A percentile compares a stretch with the other conserved stretches of the same genome.
These are phyloP conservation scores for Hippopotamus amphibius DNA, from an alignment of 2,113 vertebrate species.

Conservation along the genomic window DNA sequence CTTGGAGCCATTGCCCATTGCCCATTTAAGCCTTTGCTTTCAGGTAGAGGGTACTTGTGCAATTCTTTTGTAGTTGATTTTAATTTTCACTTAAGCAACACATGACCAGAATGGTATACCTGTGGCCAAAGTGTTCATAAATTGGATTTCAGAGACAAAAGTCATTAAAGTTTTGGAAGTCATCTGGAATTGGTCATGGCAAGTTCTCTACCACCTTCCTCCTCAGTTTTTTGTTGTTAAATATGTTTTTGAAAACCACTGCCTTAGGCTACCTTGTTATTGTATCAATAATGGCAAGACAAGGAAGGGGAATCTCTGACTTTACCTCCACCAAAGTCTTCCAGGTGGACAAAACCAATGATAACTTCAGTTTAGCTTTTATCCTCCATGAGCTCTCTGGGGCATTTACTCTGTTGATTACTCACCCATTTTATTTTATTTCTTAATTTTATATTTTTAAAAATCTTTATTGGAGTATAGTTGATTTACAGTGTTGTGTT, in stretches of 20 bases:
- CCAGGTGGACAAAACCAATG: not conserved
- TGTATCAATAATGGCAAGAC: not conserved
- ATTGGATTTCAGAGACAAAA: constrained; percentile 52
- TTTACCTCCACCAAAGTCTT: not conserved
- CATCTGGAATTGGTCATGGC: not conserved
- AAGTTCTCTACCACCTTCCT: not conserved
- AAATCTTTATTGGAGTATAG: too few relatives aligned
- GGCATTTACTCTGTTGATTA: not conserved
- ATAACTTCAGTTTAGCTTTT: not conserved
- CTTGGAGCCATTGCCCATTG: not conserved
- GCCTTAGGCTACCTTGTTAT: not conserved
- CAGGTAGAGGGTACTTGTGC: not conserved
- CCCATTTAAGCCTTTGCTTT: not conserved
- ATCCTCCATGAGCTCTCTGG: not conserved
- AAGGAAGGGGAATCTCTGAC: not conserved
- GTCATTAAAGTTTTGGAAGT: not conserved
- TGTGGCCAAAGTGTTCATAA: not conserved
- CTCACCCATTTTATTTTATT: not conserved
- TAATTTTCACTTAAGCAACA: not conserved
- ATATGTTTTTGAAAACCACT: not conserved
- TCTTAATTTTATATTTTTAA: too few relatives aligned
- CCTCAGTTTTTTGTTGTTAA: not conserved
- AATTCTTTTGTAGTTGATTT: constrained; percentile 40
- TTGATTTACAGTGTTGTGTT: too few relatives aligned
- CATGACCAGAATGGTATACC: not conserved